Evolutionary conservation across 2,888 invertebrate genomes (phyloP).

Genomic region (Brachylomia viminalis): DNA sequence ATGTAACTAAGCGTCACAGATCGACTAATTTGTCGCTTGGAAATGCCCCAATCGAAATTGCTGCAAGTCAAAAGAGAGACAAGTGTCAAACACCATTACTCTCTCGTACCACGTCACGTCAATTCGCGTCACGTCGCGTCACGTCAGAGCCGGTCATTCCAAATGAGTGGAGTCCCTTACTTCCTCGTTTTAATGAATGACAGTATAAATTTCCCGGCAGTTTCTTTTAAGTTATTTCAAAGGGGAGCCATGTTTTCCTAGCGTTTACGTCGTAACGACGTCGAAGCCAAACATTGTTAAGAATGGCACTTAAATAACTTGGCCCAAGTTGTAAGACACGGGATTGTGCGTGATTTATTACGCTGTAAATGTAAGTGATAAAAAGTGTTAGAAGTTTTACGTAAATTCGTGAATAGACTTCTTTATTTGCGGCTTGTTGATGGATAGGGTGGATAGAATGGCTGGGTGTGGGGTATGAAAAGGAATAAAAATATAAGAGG

Average conservation of each 20-base stretch:
- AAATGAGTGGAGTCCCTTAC: slow-evolving; percentile 53
- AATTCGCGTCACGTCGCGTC: slow-evolving; percentile 16
- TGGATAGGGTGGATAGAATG: slow-evolving; percentile 43
- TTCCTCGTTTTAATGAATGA: slow-evolving; percentile 70
- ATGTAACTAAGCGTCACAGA: not conserved
- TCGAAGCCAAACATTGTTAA: slow-evolving; percentile 80
- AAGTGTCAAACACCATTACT: slow-evolving; percentile 34
- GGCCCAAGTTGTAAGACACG: slow-evolving; percentile 61
- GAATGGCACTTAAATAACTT: slow-evolving; percentile 76
- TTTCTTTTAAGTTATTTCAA: slow-evolving; percentile 75
- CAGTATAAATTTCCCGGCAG: slow-evolving; percentile 68
- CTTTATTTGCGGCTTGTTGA: slow-evolving; percentile 55
- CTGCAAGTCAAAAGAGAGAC: slow-evolving; percentile 30
- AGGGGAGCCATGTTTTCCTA: slow-evolving; percentile 76
- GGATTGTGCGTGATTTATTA: slow-evolving; percentile 56
- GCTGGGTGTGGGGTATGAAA: slow-evolving; percentile 20
- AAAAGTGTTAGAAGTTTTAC: slow-evolving; percentile 59
- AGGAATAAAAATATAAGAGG: slow-evolving; percentile 41
- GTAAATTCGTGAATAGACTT: slow-evolving; percentile 58
- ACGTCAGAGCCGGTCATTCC: slow-evolving; percentile 49
- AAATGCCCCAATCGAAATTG: slow-evolving; percentile 8
- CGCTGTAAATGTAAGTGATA: slow-evolving; percentile 59
- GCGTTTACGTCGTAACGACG: slow-evolving; percentile 77
- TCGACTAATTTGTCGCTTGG: not conserved
- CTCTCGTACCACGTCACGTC: slow-evolving; percentile 13